Base-by-base conservation (phyloP, 2,113 vertebrate genomes). In the Mirza zaza region DNA sequence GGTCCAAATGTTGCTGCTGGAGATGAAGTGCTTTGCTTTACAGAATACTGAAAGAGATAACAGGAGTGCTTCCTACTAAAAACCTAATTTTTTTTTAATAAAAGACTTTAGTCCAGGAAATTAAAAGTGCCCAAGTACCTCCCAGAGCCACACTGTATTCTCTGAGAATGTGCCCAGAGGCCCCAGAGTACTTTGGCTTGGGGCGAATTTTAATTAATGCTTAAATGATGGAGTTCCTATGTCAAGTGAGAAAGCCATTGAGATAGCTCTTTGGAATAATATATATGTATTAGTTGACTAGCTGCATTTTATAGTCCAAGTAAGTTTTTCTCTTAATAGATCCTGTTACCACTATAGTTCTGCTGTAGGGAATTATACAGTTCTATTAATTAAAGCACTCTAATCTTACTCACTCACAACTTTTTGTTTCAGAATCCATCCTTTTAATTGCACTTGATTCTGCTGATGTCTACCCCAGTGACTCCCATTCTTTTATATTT, bases 321-420 rank as follows among this genome's bases (percentile, higher is more conserved):
- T 12, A 88, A 36, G 27, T 85, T 92, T 96, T 82, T 65, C 75
- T 75, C n/a, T 73, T 70, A n/a, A 59, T 45, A 70, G 80, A 21
- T 59, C 77, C 85, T 86, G 23, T 87, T 89, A 50, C 8, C 23
- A 36, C 82, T 91, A n/a, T 5, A 39, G 17, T 63, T 96, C 71
- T 93, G 48, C 85, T 50, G 0, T 21, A 70, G 59, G 27, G 73
- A 91, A 48, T 94, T 67, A 81, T 34, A 75, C 8, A 27, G 7
- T 81, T 87, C 29, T 87, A 61, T 52, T 97, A 91, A 96, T 95
- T 57, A 65, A 65, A 87, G 36, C 12, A 39, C 14, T 88, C 11
- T 81, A 45, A 81, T 91, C 79, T 94, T 85, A 80, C 32, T 77
- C 25, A 12, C 21, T 77, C 32, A 15, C 68, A 88, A 87, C 25